Base-by-base conservation (phyloP, 2,888 invertebrate genomes). In the Tanytarsus gracilentus region DNA sequence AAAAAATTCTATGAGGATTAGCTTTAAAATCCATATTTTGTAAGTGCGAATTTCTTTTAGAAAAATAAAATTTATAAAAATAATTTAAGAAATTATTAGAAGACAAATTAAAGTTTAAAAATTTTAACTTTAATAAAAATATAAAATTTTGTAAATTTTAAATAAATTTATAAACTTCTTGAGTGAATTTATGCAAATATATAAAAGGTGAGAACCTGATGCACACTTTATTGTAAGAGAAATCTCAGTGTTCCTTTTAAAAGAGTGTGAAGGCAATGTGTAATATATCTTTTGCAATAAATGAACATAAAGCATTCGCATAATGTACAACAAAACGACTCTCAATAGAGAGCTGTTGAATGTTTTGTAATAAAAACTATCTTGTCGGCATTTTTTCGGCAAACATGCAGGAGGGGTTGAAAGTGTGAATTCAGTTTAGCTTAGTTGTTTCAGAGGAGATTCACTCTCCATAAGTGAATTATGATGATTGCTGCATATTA, bases 401-500 rank as follows among this genome's bases (percentile, higher is more conserved):
- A 21, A 7, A 8, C 23, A 44, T 44, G n/a, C 23, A 23, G 30
- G 14, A 36, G 53, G 53, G 53, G 33, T 53, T 33, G 53, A 21
- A 36, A 33, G 36, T 36, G 36, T 36, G 36, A 44, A 23, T 53
- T 51, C 7, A 36, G 14, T 44, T 44, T 33, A 23, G 53, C 53
- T 53, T n/a, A n/a, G n/a, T n/a, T 36, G 53, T 53, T 53, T 44
- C 33, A 33, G n/a, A 33, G 44, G 21, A 44, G 11, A n/a, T n/a
- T n/a, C 18, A 44, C 23, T 23, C 44, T 33, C 16, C 53, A 53
- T 39, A 55, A 55, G 55, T 55, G 55, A 55, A 55, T 55, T 55
- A 55, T 55, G 55, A 55, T 55, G 55, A 55, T 55, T 55, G 55
- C 55, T 55, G 55, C 26, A 55, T 55, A 55, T 55, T 55, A 55